Evolutionary conservation across 1,140 invertebrate genomes (phyloP).

Genomic region (Eulimnadia texana): DNA sequence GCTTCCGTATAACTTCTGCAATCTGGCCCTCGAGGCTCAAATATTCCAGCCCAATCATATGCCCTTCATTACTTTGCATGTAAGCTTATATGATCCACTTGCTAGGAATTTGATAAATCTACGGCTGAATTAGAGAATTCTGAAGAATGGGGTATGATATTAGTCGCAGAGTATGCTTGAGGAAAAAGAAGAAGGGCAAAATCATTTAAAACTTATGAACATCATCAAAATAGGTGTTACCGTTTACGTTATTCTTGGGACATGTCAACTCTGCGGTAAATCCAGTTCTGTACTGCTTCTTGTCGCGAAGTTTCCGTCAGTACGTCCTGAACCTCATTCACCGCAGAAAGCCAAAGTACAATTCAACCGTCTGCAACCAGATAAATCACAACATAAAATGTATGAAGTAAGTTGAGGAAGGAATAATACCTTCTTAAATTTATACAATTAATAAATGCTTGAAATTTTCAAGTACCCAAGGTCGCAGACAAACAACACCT

Average conservation of each 20-base stretch:
- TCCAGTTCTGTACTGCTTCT: conserved; percentile 74
- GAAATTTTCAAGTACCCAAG: too few species aligned
- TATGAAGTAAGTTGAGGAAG: too few species aligned
- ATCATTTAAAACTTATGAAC: too few species aligned
- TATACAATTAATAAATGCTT: too few species aligned
- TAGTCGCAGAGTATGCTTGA: too few species aligned
- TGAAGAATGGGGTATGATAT: too few species aligned
- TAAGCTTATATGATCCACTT: not conserved
- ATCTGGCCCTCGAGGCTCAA: conserved; percentile 39
- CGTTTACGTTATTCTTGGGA: conserved; percentile 41
- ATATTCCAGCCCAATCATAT: not conserved
- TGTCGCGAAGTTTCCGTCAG: conserved; percentile 68
- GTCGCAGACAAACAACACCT: too few species aligned
- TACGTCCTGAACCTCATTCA: conserved; percentile 43
- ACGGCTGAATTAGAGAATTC: not conserved
- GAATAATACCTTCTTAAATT: too few species aligned
- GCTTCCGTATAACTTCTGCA: conserved; percentile 58
- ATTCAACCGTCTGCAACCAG: too few species aligned
- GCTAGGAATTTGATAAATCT: not conserved
- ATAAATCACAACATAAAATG: too few species aligned
- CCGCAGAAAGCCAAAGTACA: too few species aligned
- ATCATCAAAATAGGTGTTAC: conserved; percentile 24
- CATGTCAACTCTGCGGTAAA: conserved; percentile 74
- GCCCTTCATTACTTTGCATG: not conserved
- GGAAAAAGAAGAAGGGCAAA: too few species aligned